Conservation (phyloP, 2,113 vertebrate species). For the Camelus dromedarius region DNA sequence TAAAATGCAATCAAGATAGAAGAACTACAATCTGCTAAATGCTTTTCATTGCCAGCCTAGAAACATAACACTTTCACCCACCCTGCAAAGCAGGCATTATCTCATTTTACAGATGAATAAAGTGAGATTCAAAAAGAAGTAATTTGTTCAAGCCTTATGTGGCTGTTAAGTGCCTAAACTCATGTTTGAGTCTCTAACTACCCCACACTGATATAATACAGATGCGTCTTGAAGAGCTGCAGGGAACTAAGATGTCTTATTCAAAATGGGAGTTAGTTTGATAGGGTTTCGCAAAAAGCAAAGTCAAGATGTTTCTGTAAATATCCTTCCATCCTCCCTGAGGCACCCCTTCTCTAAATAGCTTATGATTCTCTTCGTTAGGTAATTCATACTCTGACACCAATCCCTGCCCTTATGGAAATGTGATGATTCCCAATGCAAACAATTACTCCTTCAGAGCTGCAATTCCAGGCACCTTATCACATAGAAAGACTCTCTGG, state of each 20-base stretch:
- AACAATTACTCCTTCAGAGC: not conserved
- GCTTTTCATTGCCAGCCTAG: not conserved
- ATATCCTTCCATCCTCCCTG: not conserved
- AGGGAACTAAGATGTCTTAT: not conserved
- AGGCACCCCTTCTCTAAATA: not conserved
- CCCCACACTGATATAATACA: no score
- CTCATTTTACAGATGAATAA: not conserved
- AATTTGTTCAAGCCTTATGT: not conserved
- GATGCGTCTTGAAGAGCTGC: not conserved
- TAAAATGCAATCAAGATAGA: not conserved
- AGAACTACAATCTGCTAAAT: not conserved
- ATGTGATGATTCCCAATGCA: not conserved
- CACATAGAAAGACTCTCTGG: not conserved
- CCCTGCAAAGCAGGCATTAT: not conserved
- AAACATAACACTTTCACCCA: not conserved
- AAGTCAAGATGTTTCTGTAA: not conserved
- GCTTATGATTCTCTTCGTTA: not conserved
- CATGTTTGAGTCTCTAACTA: not conserved
- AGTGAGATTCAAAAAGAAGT: not conserved
- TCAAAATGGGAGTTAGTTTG: not conserved
- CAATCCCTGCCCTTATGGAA: not conserved
- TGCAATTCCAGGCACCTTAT: not conserved
- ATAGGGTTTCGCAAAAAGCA: not conserved
- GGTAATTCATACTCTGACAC: not conserved
- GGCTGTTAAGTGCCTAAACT: not conserved